Evolutionary conservation across 2,113 vertebrate genomes (phyloP), one percentile per base, ranked within the genome.

Genomic region (Collichthys lucidus): DNA sequence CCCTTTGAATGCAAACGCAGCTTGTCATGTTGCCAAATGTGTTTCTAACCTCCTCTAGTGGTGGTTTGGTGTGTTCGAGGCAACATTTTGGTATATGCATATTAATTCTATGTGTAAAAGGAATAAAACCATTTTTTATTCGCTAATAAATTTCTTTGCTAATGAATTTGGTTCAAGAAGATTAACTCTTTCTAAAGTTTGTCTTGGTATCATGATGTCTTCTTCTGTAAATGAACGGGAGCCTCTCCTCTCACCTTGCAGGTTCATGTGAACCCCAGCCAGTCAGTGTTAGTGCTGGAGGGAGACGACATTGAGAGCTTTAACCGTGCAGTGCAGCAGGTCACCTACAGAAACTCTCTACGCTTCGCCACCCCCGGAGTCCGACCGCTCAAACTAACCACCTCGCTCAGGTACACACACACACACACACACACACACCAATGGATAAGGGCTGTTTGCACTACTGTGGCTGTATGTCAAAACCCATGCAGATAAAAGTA

Each of bases 211-310:
- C 31, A 17, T 52, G 26, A 50, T 35, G 42, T 50, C 20, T 16
- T 49, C 11, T 49, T 17, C 12, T 29, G 55, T 22, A 26, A 44
- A 79, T 61, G 0, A 22, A 35, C 8, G 0, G 14, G 4, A 60
- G 5, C 7, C 53, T 82, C 31, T 79, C 17, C 15, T 73, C 60
- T 68, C 42, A 40, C 65, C 35, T 42, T 69, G 19, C 95, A 99
- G 98, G 98, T 99, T 55, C 98, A 99, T 0, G 97, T 99, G 84
- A 99, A 99, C 86, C 98, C 98, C 50, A 98, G 98, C 86, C 98
- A 99, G 95, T 99, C 98, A 4, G 96, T 97, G 84, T 93, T 99
- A 77, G 96, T 97, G 71, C 92, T 99, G 94, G 98, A 99, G 88
- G 98, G 98, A 53, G 98, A 99, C 0, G 98, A 99, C 88, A 97